Evolutionary conservation across 2,113 vertebrate genomes (phyloP), one percentile per base, ranked within the genome.

Genomic region (Dunckerocampus dactyliophorus): DNA sequence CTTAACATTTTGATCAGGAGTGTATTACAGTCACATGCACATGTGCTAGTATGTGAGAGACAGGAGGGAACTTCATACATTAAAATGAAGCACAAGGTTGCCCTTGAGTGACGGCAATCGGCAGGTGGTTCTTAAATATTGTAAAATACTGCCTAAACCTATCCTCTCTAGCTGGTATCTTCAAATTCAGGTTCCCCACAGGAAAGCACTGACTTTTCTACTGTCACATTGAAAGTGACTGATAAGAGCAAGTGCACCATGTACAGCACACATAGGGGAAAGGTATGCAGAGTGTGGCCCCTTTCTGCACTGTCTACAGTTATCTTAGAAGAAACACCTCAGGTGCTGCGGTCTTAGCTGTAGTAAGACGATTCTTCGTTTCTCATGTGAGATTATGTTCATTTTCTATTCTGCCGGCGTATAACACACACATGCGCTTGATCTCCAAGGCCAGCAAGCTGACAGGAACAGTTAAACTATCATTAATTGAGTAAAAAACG

Each of bases 381-480:
- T 79, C 70, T 66, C 20, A n/a, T 76, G 55, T 70, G 68, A 73
- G 79, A 83, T 85, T 84, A 72, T 39, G 59, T 58, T 75, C 68
- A 76, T 85, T 81, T 80, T 77, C 62, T 74, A 79, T 83, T 84
- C 78, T 66, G 67, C 52, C 24, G 47, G 42, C 12, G 48, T 80
- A 76, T 64, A 59, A 67, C 62, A 59, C n/a, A 55, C 12, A 59
- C 55, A 47, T 24, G 22, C 37, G 42, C 67, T 57, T 68, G 48
- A 64, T 72, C 17, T 70, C 62, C 47, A 67, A 77, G 58, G 63
- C 43, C 48, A 49, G 50, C 72, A 75, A 62, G 59, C 13, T 67
- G 47, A 55, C 62, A 61, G 61, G 65, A 47, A 31, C 64, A 74
- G 48, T 16, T 61, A 46, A 43, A 68, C 24, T 62, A 74, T 59